Base-by-base conservation (phyloP, 2,888 invertebrate species). In the Synergus laeviventris region DNA sequence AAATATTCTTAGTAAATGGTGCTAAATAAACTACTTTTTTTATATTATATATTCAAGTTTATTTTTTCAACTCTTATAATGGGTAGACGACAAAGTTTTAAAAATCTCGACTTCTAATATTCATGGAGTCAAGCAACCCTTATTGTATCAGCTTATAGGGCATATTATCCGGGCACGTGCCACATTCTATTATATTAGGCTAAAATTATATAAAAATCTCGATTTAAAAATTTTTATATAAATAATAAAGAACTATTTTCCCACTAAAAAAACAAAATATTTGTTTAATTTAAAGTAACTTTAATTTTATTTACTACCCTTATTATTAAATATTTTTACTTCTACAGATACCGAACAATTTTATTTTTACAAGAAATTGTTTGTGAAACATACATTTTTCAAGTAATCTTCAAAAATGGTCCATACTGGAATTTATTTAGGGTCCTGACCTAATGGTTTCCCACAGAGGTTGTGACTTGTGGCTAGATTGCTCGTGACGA, bases 401-500 rank as follows among this genome's bases (percentile, higher is more conserved):
- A 9, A 5, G 2, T 18, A 54, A 18, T 54, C 11, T 54, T 18
- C 0, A 18, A 56, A 21, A 21, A 21, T 12, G 9, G 21, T 12
- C 21, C 4, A 56, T 18, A 21, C 21, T 56, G 21, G 56, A 24
- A 59, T 21, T 59, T 21, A 24, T 59, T 59, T 59, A 59, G 56
- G 56, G 56, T 59, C 5, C 56, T 59, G 56, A 24, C 11, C 56
- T 78, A 75, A 83, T 81, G 86, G 86, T 86, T 87, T 87, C 87
- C 87, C 88, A 87, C 87, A 86, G 82, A 60, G 77, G 76, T 70
- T 60, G 54, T 70, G 77, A 78, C 74, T 75, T 70, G 81, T 81
- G 76, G 77, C 74, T 79, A 80, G 77, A 82, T 82, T 81, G 82
- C 61, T 82, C 88, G 87, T 88, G 88, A 79, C 86, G 79, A 77